phyloP scores from a whole-genome alignment of 2,888 invertebrate species.

The Pogonocherus hispidulus region DNA sequence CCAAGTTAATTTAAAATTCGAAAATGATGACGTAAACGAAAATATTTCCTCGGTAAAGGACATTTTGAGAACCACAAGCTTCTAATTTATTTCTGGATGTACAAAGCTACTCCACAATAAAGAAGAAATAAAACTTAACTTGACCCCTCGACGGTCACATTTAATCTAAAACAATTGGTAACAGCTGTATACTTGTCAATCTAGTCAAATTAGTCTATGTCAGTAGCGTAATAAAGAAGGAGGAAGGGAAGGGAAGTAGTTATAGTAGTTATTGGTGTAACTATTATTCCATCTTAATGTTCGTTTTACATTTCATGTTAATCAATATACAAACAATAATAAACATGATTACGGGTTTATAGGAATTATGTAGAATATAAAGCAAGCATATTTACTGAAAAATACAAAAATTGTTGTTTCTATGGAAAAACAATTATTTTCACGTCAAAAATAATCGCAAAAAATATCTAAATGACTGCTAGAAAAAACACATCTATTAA shows the following conservation, averaged over 20 bases:
- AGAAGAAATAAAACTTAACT: constrained; percentile 48
- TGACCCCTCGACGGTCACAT: constrained; percentile 56
- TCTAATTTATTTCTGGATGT: constrained; percentile 28
- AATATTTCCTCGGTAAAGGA: neutral
- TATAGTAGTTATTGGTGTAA: neutral
- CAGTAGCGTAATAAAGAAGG: constrained; percentile 35
- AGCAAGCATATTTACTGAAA: too few species aligned
- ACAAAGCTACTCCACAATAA: constrained; percentile 40
- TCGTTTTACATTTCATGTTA: neutral
- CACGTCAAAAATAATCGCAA: too few species aligned
- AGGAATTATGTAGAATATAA: too few species aligned
- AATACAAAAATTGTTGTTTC: too few species aligned
- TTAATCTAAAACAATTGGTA: constrained; percentile 67
- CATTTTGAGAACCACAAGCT: constrained; percentile 12
- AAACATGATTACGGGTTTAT: too few species aligned
- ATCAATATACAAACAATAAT: too few species aligned
- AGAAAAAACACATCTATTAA: too few species aligned
- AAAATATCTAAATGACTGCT: too few species aligned
- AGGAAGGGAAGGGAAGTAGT: neutral
- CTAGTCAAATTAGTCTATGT: constrained; percentile 61
- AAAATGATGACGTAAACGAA: too few species aligned
- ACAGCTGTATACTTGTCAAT: constrained; percentile 65
- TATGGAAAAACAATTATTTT: too few species aligned
- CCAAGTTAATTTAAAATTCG: too few species aligned
- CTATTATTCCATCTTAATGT: neutral